Base-by-base conservation (phyloP, 2,888 invertebrate species). In the Synergus itoensis region DNA sequence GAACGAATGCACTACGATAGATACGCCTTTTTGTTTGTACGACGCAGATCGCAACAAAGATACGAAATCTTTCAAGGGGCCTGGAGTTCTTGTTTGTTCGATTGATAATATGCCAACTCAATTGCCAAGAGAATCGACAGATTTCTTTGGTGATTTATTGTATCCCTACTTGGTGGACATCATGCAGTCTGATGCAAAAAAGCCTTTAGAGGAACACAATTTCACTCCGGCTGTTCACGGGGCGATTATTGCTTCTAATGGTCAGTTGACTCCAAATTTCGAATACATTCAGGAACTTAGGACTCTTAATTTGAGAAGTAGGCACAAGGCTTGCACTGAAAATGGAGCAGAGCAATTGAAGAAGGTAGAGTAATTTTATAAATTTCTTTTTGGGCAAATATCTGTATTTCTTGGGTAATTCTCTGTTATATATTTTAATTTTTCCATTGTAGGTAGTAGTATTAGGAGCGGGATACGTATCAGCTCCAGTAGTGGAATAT, bases 21-120 rank as follows among this genome's bases (percentile, higher is more conserved):
- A 99, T 90, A 99, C 98, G 3, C 99, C 99, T 0, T 99, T 99
- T 93, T 99, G 98, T 90, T 94, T 99, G n/a, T 99, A 99, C 91
- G 99, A 99, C 90, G 99, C 99, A 8, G 99, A 99, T 91, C 95
- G 98, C 81, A 99, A 99, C 91, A 98, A 98, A 92, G 98, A 98
- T 88, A 98, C 97, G 0, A 99, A 99, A 89, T 97, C 96, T 94
- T 99, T 99, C 93, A 97, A 97, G 92, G 99, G 99, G 0, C 97
- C 98, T 0, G 99, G 99, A 28, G 99, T 99, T 1, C 93, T 99
- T 77, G 99, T 99, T n/a, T 99, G 99, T 91, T 99, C 99, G 18
- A 99, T 99, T 86, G 99, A 99, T 93, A 99, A 99, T 93, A 99
- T 99, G 99, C 99, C 99, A 0, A 99, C 99, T 0, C 99, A 99